Evolutionary conservation across 2,797 vertebrate genomes (phyloP).

Genomic region (Hydrophis major): DNA sequence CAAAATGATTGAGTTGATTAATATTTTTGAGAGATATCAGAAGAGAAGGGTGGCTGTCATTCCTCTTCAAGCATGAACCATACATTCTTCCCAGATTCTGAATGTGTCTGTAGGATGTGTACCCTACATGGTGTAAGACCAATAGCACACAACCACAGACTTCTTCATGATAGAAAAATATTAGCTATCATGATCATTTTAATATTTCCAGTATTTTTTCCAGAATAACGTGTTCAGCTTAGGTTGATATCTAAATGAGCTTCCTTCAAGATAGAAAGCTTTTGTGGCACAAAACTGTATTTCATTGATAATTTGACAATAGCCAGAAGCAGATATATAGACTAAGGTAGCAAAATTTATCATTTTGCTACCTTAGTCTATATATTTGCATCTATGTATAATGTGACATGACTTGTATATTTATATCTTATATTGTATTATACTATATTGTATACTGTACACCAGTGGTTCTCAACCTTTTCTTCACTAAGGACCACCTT

Average conservation of each 20-base stretch:
- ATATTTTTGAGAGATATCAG: neutral
- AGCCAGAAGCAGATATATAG: neutral
- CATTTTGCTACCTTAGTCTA: too few species aligned
- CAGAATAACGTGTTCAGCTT: neutral
- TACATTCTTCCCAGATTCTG: neutral
- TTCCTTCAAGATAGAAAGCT: neutral
- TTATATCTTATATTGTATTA: neutral
- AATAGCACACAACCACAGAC: neutral
- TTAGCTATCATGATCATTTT: neutral
- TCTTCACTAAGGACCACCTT: neutral
- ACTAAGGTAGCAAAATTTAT: neutral
- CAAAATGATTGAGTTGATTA: conserved; percentile 15
- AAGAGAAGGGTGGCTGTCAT: neutral
- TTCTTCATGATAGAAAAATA: neutral
- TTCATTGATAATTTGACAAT: neutral
- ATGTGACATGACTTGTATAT: neutral
- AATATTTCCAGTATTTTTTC: neutral
- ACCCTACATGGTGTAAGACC: neutral
- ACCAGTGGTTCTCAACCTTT: neutral
- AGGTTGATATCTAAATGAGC: neutral
- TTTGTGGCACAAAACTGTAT: neutral
- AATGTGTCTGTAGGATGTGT: neutral
- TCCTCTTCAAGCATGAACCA: neutral
- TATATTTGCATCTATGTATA: neutral
- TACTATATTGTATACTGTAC: neutral